Evolutionary conservation across 2,888 invertebrate genomes (phyloP).

Genomic region (Litoditis marina): DNA sequence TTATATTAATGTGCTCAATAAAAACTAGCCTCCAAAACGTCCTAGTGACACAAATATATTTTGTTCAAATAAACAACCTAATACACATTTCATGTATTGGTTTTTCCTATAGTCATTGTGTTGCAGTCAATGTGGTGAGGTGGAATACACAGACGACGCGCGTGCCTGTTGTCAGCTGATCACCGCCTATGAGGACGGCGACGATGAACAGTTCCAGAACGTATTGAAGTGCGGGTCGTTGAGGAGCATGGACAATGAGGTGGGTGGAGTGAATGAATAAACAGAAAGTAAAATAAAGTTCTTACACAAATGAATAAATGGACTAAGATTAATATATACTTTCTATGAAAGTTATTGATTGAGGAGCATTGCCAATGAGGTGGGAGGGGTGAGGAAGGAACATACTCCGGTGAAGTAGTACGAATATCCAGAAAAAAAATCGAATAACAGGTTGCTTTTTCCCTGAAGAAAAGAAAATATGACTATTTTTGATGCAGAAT

Average conservation of each 20-base stretch:
- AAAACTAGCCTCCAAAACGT: no score
- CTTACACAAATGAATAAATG: no score
- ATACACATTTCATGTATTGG: neutral
- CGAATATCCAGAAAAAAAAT: no score
- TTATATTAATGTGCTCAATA: no score
- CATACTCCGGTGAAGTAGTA: no score
- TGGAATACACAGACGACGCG: constrained; percentile 44
- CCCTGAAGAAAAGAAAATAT: no score
- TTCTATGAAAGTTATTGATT: no score
- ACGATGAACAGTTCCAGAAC: constrained; percentile 61
- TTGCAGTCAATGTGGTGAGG: constrained; percentile 32
- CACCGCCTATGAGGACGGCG: constrained; percentile 54
- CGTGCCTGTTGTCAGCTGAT: constrained; percentile 45
- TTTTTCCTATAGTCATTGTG: neutral
- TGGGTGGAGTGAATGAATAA: constrained; percentile 2
- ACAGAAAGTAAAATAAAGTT: neutral
- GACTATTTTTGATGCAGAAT: no score
- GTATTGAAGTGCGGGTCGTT: constrained; percentile 43
- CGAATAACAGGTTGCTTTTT: no score
- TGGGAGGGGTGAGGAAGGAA: neutral
- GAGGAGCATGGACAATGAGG: constrained; percentile 56
- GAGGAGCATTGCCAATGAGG: neutral
- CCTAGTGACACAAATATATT: no score
- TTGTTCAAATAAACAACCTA: neutral
- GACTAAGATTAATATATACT: no score